Percentiles rank a stretch among this genome's conserved stretches.
Evolutionary conservation across 2,888 invertebrate species (phyloP).

Genomic region (Hyppa rectilinea): DNA sequence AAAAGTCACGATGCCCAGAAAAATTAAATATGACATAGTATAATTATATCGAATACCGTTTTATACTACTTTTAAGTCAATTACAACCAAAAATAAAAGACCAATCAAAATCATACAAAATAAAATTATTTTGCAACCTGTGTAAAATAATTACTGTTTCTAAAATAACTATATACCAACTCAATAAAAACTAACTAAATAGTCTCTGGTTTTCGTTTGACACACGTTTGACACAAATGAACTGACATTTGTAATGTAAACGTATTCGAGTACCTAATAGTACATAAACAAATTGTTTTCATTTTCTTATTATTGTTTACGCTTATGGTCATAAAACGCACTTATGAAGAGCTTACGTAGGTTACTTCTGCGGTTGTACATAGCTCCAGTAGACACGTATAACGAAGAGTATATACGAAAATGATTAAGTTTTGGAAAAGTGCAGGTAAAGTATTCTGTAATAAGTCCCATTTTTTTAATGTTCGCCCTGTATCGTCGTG

Average conservation of each 20-base stretch:
- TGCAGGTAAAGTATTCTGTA: slow-evolving; percentile 88
- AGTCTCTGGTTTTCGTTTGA: slow-evolving; percentile 27
- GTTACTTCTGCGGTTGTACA: slow-evolving; percentile 62
- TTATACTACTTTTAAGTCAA: too few relatives aligned
- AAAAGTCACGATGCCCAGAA: too few relatives aligned
- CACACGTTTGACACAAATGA: slow-evolving; percentile 19
- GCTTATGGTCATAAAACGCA: slow-evolving; percentile 73
- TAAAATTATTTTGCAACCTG: too few relatives aligned
- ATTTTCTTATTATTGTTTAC: slow-evolving; percentile 80
- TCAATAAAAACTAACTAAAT: slow-evolving; percentile 6
- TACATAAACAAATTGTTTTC: slow-evolving; percentile 75
- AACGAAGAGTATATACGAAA: slow-evolving; percentile 73
- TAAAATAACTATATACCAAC: slow-evolving; percentile 22
- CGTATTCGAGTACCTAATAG: slow-evolving; percentile 56
- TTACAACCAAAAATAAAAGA: too few relatives aligned
- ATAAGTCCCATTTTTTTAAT: slow-evolving; percentile 27
- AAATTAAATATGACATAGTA: too few relatives aligned
- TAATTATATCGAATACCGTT: too few relatives aligned
- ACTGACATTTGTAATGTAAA: slow-evolving; percentile 66
- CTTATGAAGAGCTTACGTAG: slow-evolving; percentile 75
- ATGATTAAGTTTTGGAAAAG: slow-evolving; percentile 96
- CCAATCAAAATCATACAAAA: too few relatives aligned
- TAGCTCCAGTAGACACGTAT: slow-evolving; percentile 63
- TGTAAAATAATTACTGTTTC: too few relatives aligned
- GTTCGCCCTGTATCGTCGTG: slow-evolving; percentile 13